Evolutionary conservation across 2,797 vertebrate species (phyloP), one percentile per base, ranked within the genome.

Genomic region (Oreortyx pictus): DNA sequence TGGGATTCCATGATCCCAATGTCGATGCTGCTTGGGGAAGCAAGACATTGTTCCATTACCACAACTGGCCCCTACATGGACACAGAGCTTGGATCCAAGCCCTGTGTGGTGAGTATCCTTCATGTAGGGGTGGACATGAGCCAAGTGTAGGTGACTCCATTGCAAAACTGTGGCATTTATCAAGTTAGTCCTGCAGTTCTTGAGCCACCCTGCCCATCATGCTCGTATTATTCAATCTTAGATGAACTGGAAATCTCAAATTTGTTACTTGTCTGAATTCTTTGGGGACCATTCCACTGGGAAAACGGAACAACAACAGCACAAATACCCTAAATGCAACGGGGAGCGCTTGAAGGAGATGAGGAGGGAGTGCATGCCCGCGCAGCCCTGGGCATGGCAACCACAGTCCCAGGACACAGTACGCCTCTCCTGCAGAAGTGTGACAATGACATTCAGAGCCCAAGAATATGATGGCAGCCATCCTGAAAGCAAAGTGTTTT

Each of bases 401-500:
- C 68, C 82, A 52, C n/a, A 43, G 47, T 64, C 56, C 56, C 39
- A 39, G 74, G 39, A 49, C 43, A 18, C 0, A 18, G 33, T 65
- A 54, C 3, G 6, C 25, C 59, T 86, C 22, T 88, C 70, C 80
- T 57, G 67, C 49, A 66, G 67, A 73, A 76, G 49, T 12, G 39
- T 0, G 0, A 60, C 64, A 59, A 71, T 70, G 81, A 84, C 81
- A 44, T 90, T 92, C 73, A 10, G 56, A 86, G 57, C 4, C 59
- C 47, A 33, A 90, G 56, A 47, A 92, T 88, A 88, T 10, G 35
- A 88, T 60, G 83, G 60, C 77, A 94, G 44, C 74, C 50, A 67
- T 92, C 83, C 83, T 94, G 90, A 83, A 82, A 84, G 88, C 60
- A 70, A 84, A 90, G 71, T 27, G 31, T 88, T 37, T 22, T 79